Evolutionary conservation across 2,113 vertebrate species (phyloP).

Genomic region (Pachyramphus minor): DNA sequence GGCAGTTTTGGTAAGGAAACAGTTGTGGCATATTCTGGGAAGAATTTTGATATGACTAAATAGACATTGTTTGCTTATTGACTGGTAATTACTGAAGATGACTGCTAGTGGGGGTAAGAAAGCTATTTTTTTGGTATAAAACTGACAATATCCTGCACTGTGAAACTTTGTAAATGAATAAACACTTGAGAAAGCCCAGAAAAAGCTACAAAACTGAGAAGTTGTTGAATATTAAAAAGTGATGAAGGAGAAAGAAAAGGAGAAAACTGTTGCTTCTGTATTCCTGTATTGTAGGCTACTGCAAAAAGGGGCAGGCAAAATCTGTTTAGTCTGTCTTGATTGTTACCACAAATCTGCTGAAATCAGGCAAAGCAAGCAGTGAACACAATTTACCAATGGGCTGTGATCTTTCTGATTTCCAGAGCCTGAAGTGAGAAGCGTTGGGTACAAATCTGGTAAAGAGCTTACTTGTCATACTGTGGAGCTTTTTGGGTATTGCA

Average conservation of each 20-base stretch:
- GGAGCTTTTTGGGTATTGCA: not conserved
- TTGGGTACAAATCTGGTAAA: not conserved
- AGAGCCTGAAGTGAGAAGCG: not conserved
- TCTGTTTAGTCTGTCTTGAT: not conserved
- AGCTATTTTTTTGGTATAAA: not conserved
- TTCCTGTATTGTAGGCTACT: not conserved
- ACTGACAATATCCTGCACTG: not conserved
- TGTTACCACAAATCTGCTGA: not conserved
- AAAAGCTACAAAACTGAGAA: not conserved
- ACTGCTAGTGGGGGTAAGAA: accelerated
- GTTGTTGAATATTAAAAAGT: not conserved
- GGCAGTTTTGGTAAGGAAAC: not conserved
- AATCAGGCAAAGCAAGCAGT: not conserved
- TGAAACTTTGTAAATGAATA: not conserved
- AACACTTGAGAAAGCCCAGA: not conserved
- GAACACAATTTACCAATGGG: accelerated
- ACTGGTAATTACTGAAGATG: not conserved
- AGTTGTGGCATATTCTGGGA: not conserved
- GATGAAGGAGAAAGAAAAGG: not conserved
- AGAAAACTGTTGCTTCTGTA: not conserved
- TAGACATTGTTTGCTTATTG: not conserved
- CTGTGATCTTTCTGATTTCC: not conserved
- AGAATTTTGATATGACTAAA: not conserved
- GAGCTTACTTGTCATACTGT: accelerated
- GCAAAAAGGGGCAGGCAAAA: not conserved